Conservation (phyloP, 2,797 vertebrate genomes). For the Capromys pilorides region DNA sequence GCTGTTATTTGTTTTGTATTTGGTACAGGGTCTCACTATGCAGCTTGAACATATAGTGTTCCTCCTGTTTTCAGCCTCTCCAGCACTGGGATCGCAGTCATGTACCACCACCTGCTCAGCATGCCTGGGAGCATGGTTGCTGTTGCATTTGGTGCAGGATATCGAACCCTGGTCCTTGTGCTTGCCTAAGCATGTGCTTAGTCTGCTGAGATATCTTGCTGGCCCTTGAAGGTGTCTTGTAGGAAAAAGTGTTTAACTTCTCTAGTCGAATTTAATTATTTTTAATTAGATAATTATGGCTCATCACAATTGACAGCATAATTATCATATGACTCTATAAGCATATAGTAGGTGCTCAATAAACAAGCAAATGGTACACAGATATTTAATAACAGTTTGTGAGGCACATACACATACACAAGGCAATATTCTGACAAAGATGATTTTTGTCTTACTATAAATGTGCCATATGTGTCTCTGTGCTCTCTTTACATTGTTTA, state of each 20-base stretch:
- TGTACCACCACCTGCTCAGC: too few species aligned
- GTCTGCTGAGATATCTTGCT: too few species aligned
- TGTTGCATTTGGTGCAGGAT: too few species aligned
- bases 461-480: background rate
- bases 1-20: background rate
- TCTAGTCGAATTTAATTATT: background rate
- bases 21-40: too few species aligned
- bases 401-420: background rate
- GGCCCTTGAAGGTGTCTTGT: background rate
- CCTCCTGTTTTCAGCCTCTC: too few species aligned
- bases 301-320: background rate
- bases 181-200: too few species aligned
- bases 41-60: too few species aligned
- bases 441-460: background rate
- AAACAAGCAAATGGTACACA: background rate
- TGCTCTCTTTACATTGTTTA: background rate
- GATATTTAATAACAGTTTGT: background rate
- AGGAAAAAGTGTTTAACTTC: background rate
- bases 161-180: too few species aligned
- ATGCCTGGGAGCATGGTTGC: too few species aligned
- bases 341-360: background rate
- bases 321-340: background rate
- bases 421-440: background rate
- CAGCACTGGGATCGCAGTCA: too few species aligned
- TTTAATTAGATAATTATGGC: background rate